These are phyloP conservation scores for Oncorhynchus mykiss DNA, from an alignment of 2,113 vertebrate species.

Conservation along the genomic window DNA sequence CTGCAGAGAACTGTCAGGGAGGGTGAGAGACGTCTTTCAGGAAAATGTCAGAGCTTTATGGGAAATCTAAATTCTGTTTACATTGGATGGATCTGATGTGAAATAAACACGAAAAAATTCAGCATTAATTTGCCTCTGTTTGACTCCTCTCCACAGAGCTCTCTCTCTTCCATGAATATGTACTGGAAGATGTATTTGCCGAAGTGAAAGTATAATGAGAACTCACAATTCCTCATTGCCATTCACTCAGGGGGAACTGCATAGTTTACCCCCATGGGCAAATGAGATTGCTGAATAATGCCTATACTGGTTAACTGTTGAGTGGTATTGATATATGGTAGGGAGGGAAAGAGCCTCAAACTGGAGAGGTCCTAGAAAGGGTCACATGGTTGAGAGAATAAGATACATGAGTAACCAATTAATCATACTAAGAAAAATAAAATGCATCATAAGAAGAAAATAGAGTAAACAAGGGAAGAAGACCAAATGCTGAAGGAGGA, in stretches of 20 bases:
- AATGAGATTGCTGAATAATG: not conserved
- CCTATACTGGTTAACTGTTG: conserved; percentile 12
- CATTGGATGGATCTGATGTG: conserved; percentile 53
- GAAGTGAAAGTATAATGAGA: conserved; percentile 24
- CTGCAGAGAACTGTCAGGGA: not conserved
- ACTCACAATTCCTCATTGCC: not conserved
- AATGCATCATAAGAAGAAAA: no score
- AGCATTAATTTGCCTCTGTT: conserved; percentile 33
- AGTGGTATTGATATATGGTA: not conserved
- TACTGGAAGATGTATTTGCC: conserved; percentile 27
- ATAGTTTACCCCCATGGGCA: conserved; percentile 7
- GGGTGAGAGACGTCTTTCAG: conserved; percentile 30
- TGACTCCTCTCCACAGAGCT: conserved; percentile 6
- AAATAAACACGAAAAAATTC: conserved; percentile 76
- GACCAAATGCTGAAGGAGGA: not conserved
- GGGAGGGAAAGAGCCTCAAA: not conserved
- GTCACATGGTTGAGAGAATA: no score
- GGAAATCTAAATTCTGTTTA: conserved; percentile 56
- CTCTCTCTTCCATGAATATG: conserved; percentile 27
- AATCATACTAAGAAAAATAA: not conserved
- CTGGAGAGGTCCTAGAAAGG: not conserved
- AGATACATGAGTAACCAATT: no score
- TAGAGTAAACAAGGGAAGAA: not conserved
- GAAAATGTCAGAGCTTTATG: conserved; percentile 34
- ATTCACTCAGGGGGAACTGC: not conserved